Conservation (phyloP, 2,797 vertebrate genomes). For the Pipistrellus pipistrellus region DNA sequence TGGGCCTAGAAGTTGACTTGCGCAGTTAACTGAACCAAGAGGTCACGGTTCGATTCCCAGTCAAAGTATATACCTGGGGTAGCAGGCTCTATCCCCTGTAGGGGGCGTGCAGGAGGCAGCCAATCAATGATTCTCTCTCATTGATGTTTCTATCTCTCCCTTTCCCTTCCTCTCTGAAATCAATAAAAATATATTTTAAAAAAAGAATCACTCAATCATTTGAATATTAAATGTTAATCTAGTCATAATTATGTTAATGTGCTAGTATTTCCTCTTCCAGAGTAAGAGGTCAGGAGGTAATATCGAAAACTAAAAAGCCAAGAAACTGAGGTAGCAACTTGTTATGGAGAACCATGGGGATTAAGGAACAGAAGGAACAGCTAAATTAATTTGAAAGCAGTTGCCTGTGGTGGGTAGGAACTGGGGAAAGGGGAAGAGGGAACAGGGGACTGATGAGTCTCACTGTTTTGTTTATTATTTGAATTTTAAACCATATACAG, state of each 20-base stretch:
- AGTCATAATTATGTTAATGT: not conserved
- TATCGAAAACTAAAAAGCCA: not conserved
- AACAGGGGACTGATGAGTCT: not conserved
- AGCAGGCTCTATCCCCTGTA: too few species aligned
- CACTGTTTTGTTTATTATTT: not conserved
- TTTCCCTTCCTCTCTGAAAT: too few species aligned
- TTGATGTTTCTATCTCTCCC: too few species aligned
- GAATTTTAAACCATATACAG: not conserved
- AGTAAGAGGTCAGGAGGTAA: not conserved
- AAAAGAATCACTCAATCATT: not conserved
- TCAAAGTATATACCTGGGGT: too few species aligned
- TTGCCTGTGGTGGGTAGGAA: not conserved
- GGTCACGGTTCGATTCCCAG: too few species aligned
- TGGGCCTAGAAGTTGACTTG: too few species aligned
- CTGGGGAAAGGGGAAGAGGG: rapidly evolving
- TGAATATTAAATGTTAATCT: not conserved
- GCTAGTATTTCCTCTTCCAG: not conserved
- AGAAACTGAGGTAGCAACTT: rapidly evolving
- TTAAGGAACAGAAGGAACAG: not conserved
- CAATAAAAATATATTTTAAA: too few species aligned
- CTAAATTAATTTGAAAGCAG: not conserved
- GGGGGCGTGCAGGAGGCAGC: too few species aligned
- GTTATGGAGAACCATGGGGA: rapidly evolving
- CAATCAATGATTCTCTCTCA: too few species aligned
- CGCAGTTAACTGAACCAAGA: too few species aligned